A percentile compares a stretch with the other conserved stretches of the same genome.
These are phyloP conservation scores for Stenopsyche tienmushanensis DNA, from an alignment of 1,140 invertebrate species.

Conservation along the genomic window DNA sequence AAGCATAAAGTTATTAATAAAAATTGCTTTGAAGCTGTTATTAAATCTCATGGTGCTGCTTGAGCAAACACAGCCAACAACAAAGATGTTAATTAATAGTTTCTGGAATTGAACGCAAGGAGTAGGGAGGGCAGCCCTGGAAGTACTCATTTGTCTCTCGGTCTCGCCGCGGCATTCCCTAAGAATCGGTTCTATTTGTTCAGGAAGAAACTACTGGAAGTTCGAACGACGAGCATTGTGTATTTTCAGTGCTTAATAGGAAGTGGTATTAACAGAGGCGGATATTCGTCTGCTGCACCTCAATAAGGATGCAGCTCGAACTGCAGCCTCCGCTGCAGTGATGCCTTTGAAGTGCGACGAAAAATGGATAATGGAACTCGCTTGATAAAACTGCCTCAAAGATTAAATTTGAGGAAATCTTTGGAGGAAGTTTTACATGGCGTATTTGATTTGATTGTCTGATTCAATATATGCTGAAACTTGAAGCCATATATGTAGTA, in stretches of 20 bases:
- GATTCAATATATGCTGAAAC: too few relatives aligned
- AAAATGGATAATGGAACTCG: conserved; percentile 20
- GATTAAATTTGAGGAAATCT: too few relatives aligned
- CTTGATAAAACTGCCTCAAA: too few relatives aligned
- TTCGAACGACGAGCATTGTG: conserved; percentile 31
- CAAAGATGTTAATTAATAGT: too few relatives aligned
- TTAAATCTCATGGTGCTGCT: too few relatives aligned
- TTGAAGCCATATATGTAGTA: too few relatives aligned
- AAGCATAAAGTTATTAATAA: too few relatives aligned
- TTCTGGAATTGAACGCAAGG: too few relatives aligned
- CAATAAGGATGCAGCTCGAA: conserved; percentile 18
- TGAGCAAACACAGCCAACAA: too few relatives aligned
- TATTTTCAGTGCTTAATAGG: conserved; percentile 33
- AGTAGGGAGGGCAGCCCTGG: conserved; percentile 13
- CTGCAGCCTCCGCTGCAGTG: not conserved
- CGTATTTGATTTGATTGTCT: too few relatives aligned
- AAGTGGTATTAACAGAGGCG: conserved; percentile 29
- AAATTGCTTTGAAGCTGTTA: too few relatives aligned
- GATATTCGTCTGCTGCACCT: conserved; percentile 28
- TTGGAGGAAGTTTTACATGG: too few relatives aligned
- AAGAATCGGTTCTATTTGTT: conserved; percentile 36
- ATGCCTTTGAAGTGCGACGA: conserved; percentile 15
- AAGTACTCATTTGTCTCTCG: conserved; percentile 16
- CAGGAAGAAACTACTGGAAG: conserved; percentile 31
- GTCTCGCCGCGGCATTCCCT: conserved; percentile 24